Evolutionary conservation across 2,888 invertebrate genomes (phyloP), one percentile per base, ranked within the genome.

Genomic region (Catocala sponsa): DNA sequence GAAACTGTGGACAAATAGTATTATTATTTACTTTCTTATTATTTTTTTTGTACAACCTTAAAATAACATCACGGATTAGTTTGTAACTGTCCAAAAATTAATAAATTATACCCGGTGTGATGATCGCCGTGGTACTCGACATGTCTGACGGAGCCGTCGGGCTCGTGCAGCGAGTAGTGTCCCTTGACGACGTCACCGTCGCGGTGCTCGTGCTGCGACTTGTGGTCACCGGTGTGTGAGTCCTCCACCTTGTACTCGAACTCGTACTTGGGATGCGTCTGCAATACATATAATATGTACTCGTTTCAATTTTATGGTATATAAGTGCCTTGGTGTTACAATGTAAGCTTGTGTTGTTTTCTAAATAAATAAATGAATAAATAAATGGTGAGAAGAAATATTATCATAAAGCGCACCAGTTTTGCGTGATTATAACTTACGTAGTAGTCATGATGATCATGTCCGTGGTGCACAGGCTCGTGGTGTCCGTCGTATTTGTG

Each of bases 101-200:
- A 25, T 25, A 4, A 25, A 25, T 25, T 25, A 25, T 25, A 94
- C 85, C 95, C 95, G 41, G 84, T 84, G 67, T 93, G 89, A 52
- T 94, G 86, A 67, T 94, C 94, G 41, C 91, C 94, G 59, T 87
- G 89, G 73, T 95, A 95, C 72, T 94, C 25, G 2, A 95, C 95
- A 25, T 92, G 90, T 70, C 95, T 90, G 70, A 90, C 79, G 70
- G 93, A 93, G 42, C 95, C 95, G 59, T 92, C 94, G 11, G 95
- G 91, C 70, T 95, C 92, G 65, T 94, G 91, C 35, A 95, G 84
- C 2, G 80, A 75, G 76, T 81, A 84, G 62, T 80, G 74, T 0
- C 85, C 85, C 55, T 81, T 80, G 44, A 94, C 95, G 6, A 80
- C 81, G 42, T 42, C 42, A 42, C 42, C 42, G 35, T 38, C 35